Base-by-base conservation (phyloP, 1,140 invertebrate species). In the Pteromalus puparum region DNA sequence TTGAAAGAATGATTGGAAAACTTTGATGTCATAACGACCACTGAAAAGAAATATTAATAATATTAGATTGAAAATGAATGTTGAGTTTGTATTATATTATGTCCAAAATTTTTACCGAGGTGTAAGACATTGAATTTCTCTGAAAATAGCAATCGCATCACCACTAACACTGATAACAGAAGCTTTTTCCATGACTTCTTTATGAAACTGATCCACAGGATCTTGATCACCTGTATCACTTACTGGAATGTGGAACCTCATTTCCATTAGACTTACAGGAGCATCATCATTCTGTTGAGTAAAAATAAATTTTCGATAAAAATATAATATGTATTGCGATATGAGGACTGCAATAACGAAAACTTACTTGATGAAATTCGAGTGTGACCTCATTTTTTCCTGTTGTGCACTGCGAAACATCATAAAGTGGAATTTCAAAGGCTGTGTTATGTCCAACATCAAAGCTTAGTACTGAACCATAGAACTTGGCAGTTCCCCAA, bases 21-120 rank as follows among this genome's bases (percentile, higher is more conserved):
- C 96, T 94, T 99, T 99, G 92, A 99, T 99, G 91, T 99, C 99
- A 91, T 99, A 99, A 86, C 99, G 98, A 95, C 99, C 99, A 94
- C 98, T 98, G 93, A 94, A 95, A 85, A 12, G 93, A 89, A 87
- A 87, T 61, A 28, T n/a, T 30, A 0, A 75, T 42, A 68, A 48
- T 70, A 77, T 46, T 34, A 72, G 53, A 89, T 83, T 79, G 85
- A 82, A 28, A 82, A 83, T n/a, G 30, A 28, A 70, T 26, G 0
- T 70, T 28, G 2, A 67, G 74, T 81, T 61, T 72, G 28, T 78
- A 82, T 80, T 21, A 30, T 72, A 74, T 2, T 72, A 13, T 67
- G 21, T 70, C 87, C 88, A 86, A 7, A 21, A 61, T 21, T 6
- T n/a, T 61, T 94, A 98, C 97, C 98, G 97, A 85, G 99, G 99